Conservation (phyloP, 2,797 vertebrate species). For the Oryzias dopingdopingensis region DNA sequence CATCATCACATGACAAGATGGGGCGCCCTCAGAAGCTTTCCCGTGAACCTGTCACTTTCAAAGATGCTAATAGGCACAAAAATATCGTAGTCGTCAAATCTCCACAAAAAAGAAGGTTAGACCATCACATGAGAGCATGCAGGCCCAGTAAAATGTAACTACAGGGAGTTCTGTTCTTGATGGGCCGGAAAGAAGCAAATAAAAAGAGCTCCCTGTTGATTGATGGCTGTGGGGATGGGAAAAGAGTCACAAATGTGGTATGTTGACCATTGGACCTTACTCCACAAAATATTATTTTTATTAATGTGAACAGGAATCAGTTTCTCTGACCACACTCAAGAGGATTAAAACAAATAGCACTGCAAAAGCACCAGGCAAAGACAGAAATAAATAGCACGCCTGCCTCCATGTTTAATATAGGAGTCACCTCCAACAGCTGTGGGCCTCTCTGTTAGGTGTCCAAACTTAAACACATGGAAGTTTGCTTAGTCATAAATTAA, state of each 20-base stretch:
- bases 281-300: constrained; percentile 84
- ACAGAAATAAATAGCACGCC: constrained; percentile 74
- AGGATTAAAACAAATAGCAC: constrained; percentile 81
- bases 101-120: constrained; percentile 38
- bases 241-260: constrained; percentile 72
- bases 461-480: constrained; percentile 80
- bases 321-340: constrained; percentile 78
- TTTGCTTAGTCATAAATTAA: constrained; percentile 83
- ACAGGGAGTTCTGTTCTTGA: constrained; percentile 41
- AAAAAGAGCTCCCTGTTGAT: constrained; percentile 72
- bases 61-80: constrained; percentile 21
- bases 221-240: constrained; percentile 61
- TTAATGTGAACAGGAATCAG: constrained; percentile 81
- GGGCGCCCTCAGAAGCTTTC: constrained; percentile 22
- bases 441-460: constrained; percentile 74
- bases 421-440: constrained; percentile 74
- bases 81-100: constrained; percentile 38
- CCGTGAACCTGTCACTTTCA: constrained; percentile 29
- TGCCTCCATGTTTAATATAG: constrained; percentile 76
- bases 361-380: constrained; percentile 68
- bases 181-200: constrained; percentile 48
- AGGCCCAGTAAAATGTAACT: constrained; percentile 37
- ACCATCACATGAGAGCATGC: constrained; percentile 34
- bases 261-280: constrained; percentile 77
- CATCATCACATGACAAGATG: constrained; percentile 21